A percentile compares a stretch with the other conserved stretches of the same genome.
phyloP scores from a whole-genome alignment of 2,113 vertebrate species.

The Lophura nycthemera region DNA sequence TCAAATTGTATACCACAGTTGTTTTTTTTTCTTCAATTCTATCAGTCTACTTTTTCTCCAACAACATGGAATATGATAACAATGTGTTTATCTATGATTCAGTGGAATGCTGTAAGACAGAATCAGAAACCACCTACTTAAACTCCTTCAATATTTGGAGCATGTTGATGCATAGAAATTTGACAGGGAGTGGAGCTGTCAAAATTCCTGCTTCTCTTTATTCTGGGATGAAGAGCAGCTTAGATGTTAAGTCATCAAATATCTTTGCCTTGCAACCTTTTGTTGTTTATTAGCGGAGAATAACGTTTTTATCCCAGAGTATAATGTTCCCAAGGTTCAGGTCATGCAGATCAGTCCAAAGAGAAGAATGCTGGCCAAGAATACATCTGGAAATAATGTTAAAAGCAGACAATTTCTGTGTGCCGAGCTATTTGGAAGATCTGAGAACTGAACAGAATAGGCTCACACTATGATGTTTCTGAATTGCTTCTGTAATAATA shows the following conservation, averaged over 20 bases:
- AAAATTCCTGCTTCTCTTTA: background rate
- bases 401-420: conserved; percentile 21
- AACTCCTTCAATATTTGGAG: background rate
- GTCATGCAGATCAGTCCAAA: conserved; percentile 43
- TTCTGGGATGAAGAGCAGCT: background rate
- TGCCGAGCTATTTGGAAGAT: conserved; percentile 6
- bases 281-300: conserved; percentile 27
- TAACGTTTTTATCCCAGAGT: conserved; percentile 20
- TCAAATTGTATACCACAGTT: background rate
- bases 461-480: background rate
- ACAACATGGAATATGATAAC: background rate
- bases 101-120: background rate
- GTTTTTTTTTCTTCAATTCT: background rate
- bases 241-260: background rate
- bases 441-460: background rate
- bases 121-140: background rate
- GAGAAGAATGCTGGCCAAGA: conserved; percentile 36
- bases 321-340: conserved; percentile 31
- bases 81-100: background rate
- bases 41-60: background rate
- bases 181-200: background rate
- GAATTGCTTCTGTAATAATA: background rate
- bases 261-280: conserved; percentile 39
- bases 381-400: conserved; percentile 70
- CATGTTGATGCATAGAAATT: background rate